Evolutionary conservation across 2,797 vertebrate species (phyloP).

Genomic region (Anabas testudineus): DNA sequence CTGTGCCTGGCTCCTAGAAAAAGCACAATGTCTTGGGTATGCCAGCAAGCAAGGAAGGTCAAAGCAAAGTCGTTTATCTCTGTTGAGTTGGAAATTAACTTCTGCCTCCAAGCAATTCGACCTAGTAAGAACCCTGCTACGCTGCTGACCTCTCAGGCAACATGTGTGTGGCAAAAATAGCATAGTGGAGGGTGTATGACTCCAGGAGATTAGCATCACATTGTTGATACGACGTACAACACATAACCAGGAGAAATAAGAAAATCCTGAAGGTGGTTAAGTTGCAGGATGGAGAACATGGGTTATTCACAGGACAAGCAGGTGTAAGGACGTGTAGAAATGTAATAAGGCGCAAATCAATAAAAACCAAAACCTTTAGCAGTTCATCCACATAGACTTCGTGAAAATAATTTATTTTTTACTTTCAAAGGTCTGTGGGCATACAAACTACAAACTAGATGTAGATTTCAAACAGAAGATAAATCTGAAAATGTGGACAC

Average conservation of each 20-base stretch:
- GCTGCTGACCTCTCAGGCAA: slow-evolving; percentile 69
- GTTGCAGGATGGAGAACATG: neutral
- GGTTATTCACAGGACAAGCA: slow-evolving; percentile 21
- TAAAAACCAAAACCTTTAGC: neutral
- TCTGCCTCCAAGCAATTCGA: slow-evolving; percentile 72
- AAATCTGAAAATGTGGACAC: slow-evolving; percentile 1
- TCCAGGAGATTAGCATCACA: slow-evolving; percentile 63
- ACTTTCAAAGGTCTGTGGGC: neutral
- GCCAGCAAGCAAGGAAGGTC: slow-evolving; percentile 62
- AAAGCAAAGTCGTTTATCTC: slow-evolving; percentile 77
- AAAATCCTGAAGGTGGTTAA: slow-evolving; percentile 25
- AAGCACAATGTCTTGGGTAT: slow-evolving; percentile 65
- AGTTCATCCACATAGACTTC: slow-evolving; percentile 9
- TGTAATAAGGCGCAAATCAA: neutral
- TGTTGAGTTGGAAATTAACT: slow-evolving; percentile 78
- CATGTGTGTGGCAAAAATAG: slow-evolving; percentile 72
- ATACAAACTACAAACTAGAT: neutral
- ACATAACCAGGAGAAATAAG: slow-evolving; percentile 35
- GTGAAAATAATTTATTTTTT: neutral
- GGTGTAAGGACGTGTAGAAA: slow-evolving; percentile 12
- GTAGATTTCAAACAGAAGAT: slow-evolving; percentile 1
- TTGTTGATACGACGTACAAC: slow-evolving; percentile 61
- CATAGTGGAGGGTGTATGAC: slow-evolving; percentile 41
- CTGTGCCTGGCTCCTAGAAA: slow-evolving; percentile 33
- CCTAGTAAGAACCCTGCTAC: slow-evolving; percentile 60